These are phyloP conservation scores for Syncerus caffer DNA, from an alignment of 2,797 vertebrate genomes.

Conservation along the genomic window DNA sequence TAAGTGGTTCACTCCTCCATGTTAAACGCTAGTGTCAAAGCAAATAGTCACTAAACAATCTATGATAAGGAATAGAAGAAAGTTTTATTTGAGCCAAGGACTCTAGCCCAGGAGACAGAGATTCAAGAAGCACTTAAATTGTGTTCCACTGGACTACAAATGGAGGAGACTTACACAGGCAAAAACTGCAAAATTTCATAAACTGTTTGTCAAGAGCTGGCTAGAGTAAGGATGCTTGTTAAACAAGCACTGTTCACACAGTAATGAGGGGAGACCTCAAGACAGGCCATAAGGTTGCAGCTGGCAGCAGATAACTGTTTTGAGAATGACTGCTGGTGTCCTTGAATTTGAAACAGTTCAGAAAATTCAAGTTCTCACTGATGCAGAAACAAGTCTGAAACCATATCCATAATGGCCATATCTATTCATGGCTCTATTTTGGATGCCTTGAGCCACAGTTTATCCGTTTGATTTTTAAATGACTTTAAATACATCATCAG, in stretches of 20 bases:
- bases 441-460: not conserved
- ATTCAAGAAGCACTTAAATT: not conserved
- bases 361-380: not conserved
- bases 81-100: not conserved
- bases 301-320: not conserved
- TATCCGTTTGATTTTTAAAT: not conserved
- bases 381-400: not conserved
- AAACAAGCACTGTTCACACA: not conserved
- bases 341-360: not conserved
- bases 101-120: not conserved
- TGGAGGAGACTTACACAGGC: not conserved
- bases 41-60: not conserved
- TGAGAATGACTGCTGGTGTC: not conserved
- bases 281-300: not conserved
- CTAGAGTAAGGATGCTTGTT: not conserved
- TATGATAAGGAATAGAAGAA: not conserved
- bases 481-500: not conserved
- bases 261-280: not conserved
- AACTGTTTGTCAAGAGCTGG: not conserved
- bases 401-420: not conserved
- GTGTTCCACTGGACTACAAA: not conserved
- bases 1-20: not conserved
- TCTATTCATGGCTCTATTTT: not conserved
- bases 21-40: not conserved
- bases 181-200: not conserved